Conservation (phyloP, 2,888 invertebrate species). For the Dasypogon diadema region DNA sequence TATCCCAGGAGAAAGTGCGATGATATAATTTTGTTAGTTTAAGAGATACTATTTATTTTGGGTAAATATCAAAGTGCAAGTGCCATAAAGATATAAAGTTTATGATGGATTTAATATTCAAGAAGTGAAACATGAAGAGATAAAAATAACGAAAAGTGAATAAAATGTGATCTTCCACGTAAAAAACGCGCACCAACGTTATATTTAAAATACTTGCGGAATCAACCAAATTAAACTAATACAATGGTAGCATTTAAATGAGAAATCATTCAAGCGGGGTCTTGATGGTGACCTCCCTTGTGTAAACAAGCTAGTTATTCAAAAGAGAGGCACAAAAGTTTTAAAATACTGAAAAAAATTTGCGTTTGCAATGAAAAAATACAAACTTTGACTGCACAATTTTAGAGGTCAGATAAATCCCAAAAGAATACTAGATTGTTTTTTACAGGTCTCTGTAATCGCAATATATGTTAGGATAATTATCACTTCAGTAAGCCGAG, state of each 20-base stretch:
- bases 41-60: conserved; percentile 13
- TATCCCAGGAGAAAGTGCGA: conserved; percentile 12
- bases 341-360: neutral
- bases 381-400: neutral
- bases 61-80: conserved; percentile 1
- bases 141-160: too few relatives aligned
- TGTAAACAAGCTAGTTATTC: neutral
- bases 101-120: too few relatives aligned
- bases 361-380: neutral
- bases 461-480: too few relatives aligned
- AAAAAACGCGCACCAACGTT: too few relatives aligned
- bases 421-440: neutral
- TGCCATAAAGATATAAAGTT: neutral
- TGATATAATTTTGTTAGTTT: conserved; percentile 15
- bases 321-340: neutral
- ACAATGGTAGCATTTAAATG: too few relatives aligned
- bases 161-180: too few relatives aligned
- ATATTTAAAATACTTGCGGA: too few relatives aligned
- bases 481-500: too few relatives aligned
- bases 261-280: too few relatives aligned
- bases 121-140: too few relatives aligned
- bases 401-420: neutral
- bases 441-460: too few relatives aligned
- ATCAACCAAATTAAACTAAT: too few relatives aligned
- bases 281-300: neutral